phyloP scores from a whole-genome alignment of 2,888 invertebrate species.

The Meta bourneti region DNA sequence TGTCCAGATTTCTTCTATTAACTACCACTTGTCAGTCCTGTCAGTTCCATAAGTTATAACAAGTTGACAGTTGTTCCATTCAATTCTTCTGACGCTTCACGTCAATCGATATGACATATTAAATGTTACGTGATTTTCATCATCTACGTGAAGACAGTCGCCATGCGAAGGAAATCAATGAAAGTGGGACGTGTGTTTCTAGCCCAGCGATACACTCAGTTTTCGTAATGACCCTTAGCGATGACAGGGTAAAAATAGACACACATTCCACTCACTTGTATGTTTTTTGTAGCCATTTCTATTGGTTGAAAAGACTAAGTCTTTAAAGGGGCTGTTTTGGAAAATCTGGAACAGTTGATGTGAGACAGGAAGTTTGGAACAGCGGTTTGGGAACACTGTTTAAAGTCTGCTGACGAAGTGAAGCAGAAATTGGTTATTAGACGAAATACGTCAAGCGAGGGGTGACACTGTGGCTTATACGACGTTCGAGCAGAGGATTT shows the following conservation, averaged over 20 bases:
- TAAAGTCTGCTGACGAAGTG: background rate
- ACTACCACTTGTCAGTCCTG: background rate
- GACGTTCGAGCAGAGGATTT: background rate
- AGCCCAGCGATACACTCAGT: conserved; percentile 4
- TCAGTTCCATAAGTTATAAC: background rate
- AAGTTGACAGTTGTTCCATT: conserved; percentile 20
- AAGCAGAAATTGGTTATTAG: background rate
- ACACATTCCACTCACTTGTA: background rate
- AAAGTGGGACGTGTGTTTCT: background rate
- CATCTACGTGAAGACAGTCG: conserved; percentile 9
- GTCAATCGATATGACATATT: conserved; percentile 13
- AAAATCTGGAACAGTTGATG: background rate
- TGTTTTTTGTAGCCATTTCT: background rate
- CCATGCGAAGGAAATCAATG: conserved; percentile 11
- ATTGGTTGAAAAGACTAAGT: background rate
- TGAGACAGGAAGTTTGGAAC: background rate
- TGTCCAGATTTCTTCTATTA: background rate
- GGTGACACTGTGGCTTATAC: background rate
- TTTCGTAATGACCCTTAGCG: conserved; percentile 13
- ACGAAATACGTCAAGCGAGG: background rate
- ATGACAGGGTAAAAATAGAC: background rate
- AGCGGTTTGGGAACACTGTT: background rate
- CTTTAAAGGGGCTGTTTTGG: conserved; percentile 8
- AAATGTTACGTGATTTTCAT: conserved; percentile 39
- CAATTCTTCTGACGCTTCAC: background rate